Evolutionary conservation across 2,797 vertebrate species (phyloP).

Genomic region (Danio choprae): DNA sequence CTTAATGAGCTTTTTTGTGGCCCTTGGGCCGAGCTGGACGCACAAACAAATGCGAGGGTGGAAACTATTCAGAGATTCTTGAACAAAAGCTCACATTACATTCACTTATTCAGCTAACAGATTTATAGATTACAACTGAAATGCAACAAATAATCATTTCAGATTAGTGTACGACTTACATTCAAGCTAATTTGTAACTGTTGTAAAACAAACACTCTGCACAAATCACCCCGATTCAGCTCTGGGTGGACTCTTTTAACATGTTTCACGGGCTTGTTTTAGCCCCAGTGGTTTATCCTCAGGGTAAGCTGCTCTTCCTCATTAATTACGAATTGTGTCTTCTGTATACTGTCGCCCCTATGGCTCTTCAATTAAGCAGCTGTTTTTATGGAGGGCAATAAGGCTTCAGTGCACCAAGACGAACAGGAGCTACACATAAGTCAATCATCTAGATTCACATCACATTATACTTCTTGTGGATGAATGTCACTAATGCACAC

Average conservation of each 20-base stretch:
- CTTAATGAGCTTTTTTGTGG: constrained; percentile 25
- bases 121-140: not conserved
- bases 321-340: constrained; percentile 38
- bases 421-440: not conserved
- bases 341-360: constrained; percentile 20
- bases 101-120: not conserved
- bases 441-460: not conserved
- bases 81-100: not conserved
- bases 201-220: constrained; percentile 7
- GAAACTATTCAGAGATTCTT: constrained; percentile 23
- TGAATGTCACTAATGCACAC: not conserved
- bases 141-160: not conserved
- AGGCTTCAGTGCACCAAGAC: not conserved
- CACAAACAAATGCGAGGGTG: constrained; percentile 28
- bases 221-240: not conserved
- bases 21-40: constrained; percentile 12
- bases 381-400: constrained; percentile 24
- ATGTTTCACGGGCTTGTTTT: constrained; percentile 36
- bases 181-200: not conserved
- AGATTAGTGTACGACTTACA: not conserved
- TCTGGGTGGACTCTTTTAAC: not conserved
- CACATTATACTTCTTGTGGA: not conserved
- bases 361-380: constrained; percentile 39
- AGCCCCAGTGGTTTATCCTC: constrained; percentile 14
- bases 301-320: constrained; percentile 25